phyloP scores from a whole-genome alignment of 2,797 vertebrate genomes.

The Cottoperca gobio region DNA sequence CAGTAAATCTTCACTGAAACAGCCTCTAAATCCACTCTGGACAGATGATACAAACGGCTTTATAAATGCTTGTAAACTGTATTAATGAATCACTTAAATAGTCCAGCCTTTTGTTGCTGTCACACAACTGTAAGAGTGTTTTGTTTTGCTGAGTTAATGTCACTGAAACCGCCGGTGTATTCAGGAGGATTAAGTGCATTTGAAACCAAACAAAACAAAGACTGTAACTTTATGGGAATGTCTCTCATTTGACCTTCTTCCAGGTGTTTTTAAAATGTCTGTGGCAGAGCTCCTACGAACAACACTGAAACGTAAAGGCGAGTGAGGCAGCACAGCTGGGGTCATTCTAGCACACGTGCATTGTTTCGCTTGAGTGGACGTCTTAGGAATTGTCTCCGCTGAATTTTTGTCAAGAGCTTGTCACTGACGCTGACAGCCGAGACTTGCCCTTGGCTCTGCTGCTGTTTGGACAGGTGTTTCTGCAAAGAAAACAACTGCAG shows the following conservation, averaged over 20 bases:
- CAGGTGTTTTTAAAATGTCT: slow-evolving; percentile 47
- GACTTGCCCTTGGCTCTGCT: slow-evolving; percentile 82
- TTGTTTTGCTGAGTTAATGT: slow-evolving; percentile 46
- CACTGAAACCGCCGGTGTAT: slow-evolving; percentile 43
- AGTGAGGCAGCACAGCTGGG: slow-evolving; percentile 69
- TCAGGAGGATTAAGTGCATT: slow-evolving; percentile 60
- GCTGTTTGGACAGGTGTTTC: slow-evolving; percentile 89
- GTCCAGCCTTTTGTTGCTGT: slow-evolving; percentile 65
- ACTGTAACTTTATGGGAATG: slow-evolving; percentile 34
- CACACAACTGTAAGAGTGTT: slow-evolving; percentile 56
- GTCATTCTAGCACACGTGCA: slow-evolving; percentile 77
- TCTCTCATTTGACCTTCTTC: slow-evolving; percentile 20
- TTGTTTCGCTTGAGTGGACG: slow-evolving; percentile 76
- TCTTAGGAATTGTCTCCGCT: slow-evolving; percentile 75
- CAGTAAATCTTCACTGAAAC: slow-evolving; percentile 80
- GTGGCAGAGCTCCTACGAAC: slow-evolving; percentile 44
- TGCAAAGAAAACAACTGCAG: slow-evolving; percentile 84
- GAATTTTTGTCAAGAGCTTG: slow-evolving; percentile 80
- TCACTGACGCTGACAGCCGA: slow-evolving; percentile 81
- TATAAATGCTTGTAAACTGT: slow-evolving; percentile 77
- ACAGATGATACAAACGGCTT: slow-evolving; percentile 80
- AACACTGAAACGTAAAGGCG: slow-evolving; percentile 29
- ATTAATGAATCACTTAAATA: slow-evolving; percentile 81
- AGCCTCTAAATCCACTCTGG: slow-evolving; percentile 70
- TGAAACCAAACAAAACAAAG: slow-evolving; percentile 56